Conservation (phyloP, 2,888 invertebrate species). For the Chalcis sispes region DNA sequence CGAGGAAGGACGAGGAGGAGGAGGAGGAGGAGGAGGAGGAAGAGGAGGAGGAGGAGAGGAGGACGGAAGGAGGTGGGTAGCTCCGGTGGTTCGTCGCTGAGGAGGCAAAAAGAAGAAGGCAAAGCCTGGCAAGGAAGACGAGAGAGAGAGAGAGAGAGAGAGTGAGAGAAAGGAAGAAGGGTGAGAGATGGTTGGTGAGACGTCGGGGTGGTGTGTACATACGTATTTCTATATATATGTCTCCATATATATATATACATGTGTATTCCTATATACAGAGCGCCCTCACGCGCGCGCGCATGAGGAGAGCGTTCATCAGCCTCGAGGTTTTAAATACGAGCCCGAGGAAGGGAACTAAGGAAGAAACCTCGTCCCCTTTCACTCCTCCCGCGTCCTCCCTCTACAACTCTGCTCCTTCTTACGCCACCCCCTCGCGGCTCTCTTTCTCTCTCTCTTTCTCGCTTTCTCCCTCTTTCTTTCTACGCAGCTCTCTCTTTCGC, state of each 20-base stretch:
- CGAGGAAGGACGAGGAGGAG: constrained; percentile 15
- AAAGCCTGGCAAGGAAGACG: constrained; percentile 3
- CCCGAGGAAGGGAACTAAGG: constrained; percentile 73
- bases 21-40: constrained; percentile 5
- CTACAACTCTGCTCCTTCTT: constrained; percentile 19
- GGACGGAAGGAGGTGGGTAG: constrained; percentile 31
- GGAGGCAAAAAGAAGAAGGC: constrained; percentile 59
- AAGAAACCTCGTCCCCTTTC: constrained; percentile 69
- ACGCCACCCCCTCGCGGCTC: constrained; percentile 48
- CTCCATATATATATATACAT: constrained; percentile 24
- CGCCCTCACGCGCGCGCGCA: constrained; percentile 1
- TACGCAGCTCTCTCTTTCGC: constrained; percentile 33
- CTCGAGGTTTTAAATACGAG: constrained; percentile 76
- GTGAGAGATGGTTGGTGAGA: constrained; percentile 63
- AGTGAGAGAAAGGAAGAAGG: constrained; percentile 55
- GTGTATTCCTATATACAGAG: constrained; percentile 20
- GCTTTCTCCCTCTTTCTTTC: constrained; percentile 47
- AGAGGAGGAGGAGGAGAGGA: constrained; percentile 33
- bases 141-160: constrained; percentile 29
- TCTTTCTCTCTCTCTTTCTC: constrained; percentile 11
- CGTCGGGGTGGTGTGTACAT: constrained; percentile 43
- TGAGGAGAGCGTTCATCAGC: constrained; percentile 75
- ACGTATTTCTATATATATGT: constrained; percentile 15
- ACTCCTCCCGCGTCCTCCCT: constrained; percentile 39
- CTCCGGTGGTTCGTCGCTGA: constrained; percentile 1